These are phyloP conservation scores for Trilocha varians DNA, from an alignment of 2,888 invertebrate genomes.

Conservation along the genomic window DNA sequence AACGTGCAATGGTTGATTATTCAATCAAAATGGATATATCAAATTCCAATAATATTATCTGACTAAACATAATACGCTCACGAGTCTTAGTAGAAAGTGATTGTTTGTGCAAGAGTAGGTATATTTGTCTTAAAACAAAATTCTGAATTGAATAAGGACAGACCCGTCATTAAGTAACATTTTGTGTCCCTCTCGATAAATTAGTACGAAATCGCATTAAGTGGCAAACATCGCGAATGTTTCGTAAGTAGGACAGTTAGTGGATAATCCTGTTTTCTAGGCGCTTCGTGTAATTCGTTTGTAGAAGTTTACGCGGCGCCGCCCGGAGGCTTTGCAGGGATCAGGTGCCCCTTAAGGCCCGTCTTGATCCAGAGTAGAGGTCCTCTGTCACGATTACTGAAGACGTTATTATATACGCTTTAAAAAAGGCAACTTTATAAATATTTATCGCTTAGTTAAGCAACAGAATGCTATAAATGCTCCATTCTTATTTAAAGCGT, in stretches of 20 bases:
- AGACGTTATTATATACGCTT: constrained; percentile 21
- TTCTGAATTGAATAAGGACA: too few relatives aligned
- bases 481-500: too few relatives aligned
- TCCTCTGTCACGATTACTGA: constrained; percentile 33
- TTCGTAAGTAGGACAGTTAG: constrained; percentile 34
- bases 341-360: constrained; percentile 36
- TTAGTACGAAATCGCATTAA: neutral
- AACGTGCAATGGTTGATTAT: too few relatives aligned
- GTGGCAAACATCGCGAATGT: constrained; percentile 12
- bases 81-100: too few relatives aligned
- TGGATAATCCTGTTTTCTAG: constrained; percentile 43
- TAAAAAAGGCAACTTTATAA: constrained; percentile 18
- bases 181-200: too few relatives aligned
- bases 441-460: constrained; percentile 7
- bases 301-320: constrained; percentile 34
- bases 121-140: too few relatives aligned
- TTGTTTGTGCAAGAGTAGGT: too few relatives aligned
- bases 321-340: constrained; percentile 27
- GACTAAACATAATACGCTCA: too few relatives aligned
- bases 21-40: too few relatives aligned
- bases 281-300: constrained; percentile 43
- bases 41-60: too few relatives aligned
- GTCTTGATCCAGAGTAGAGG: constrained; percentile 29
- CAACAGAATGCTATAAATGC: too few relatives aligned
- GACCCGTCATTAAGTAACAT: neutral